Percentiles rank a stretch among this genome's conserved stretches.
These are phyloP conservation scores for Cossypha polioptera DNA, from an alignment of 2,797 vertebrate genomes.

Conservation along the genomic window DNA sequence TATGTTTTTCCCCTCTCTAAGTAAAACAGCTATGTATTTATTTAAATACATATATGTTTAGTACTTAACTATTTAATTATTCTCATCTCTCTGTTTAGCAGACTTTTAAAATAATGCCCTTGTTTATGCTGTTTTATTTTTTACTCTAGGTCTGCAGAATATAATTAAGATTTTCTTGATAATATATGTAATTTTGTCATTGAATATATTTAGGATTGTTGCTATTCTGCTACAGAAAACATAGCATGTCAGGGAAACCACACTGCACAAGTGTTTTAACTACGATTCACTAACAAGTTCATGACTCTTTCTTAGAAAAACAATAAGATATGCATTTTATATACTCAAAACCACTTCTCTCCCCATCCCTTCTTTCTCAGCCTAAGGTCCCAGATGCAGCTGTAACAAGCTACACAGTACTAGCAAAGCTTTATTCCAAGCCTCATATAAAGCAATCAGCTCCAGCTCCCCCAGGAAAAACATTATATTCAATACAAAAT, in stretches of 20 bases:
- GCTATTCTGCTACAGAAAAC: not conserved
- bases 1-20: accelerated
- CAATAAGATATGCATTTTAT: not conserved
- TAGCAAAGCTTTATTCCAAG: not conserved
- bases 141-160: not conserved
- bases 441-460: not conserved
- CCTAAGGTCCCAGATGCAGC: not conserved
- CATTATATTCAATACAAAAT: not conserved
- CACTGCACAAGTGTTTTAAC: not conserved
- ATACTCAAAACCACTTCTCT: not conserved
- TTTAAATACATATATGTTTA: not conserved
- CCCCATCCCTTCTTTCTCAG: not conserved
- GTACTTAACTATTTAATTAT: not conserved
- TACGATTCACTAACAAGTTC: not conserved
- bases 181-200: not conserved
- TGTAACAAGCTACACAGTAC: not conserved
- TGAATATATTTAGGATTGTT: not conserved
- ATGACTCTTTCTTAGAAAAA: not conserved
- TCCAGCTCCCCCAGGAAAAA: not conserved
- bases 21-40: not conserved
- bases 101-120: not conserved
- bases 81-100: not conserved
- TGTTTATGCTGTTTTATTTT: not conserved
- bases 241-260: not conserved
- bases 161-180: not conserved